Conservation (phyloP, 2,113 vertebrate genomes). For the Sinocyclocheilus maitianheensis region DNA sequence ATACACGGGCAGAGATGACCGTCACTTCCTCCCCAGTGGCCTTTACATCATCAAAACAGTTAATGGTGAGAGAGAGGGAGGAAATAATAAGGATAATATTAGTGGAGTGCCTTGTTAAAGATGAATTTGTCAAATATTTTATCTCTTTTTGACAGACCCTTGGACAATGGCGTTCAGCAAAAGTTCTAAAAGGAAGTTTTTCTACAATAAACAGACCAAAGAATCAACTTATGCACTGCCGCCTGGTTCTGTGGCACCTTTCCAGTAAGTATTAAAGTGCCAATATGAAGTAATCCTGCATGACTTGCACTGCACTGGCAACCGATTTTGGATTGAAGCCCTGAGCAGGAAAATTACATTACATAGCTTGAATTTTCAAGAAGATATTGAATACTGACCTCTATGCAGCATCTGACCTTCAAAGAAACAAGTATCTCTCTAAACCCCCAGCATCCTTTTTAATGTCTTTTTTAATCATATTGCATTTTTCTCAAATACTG, state of each 20-base stretch:
- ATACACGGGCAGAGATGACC: slow-evolving; percentile 94
- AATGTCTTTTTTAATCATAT: neutral
- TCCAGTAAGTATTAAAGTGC: slow-evolving; percentile 81
- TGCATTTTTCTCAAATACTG: neutral
- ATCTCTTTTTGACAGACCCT: slow-evolving; percentile 76
- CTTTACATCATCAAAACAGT: slow-evolving; percentile 94
- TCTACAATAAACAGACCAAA: slow-evolving; percentile 87
- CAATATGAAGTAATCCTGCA: neutral
- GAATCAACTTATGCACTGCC: slow-evolving; percentile 80
- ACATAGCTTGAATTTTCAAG: neutral
- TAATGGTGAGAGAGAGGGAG: slow-evolving; percentile 76
- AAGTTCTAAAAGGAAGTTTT: slow-evolving; percentile 89
- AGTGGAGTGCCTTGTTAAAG: neutral
- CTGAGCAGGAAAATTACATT: neutral
- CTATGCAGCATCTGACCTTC: neutral
- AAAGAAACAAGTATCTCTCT: neutral
- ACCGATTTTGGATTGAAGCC: neutral
- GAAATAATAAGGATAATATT: neutral
- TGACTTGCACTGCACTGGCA: neutral
- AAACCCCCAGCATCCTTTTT: neutral
- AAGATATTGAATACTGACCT: neutral
- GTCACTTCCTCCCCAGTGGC: slow-evolving; percentile 93
- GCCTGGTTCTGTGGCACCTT: slow-evolving; percentile 85
- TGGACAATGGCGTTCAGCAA: slow-evolving; percentile 97
- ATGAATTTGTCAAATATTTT: neutral